Evolutionary conservation across 2,888 invertebrate genomes (phyloP), one percentile per base, ranked within the genome.

Genomic region (Sabatieria punctata): DNA sequence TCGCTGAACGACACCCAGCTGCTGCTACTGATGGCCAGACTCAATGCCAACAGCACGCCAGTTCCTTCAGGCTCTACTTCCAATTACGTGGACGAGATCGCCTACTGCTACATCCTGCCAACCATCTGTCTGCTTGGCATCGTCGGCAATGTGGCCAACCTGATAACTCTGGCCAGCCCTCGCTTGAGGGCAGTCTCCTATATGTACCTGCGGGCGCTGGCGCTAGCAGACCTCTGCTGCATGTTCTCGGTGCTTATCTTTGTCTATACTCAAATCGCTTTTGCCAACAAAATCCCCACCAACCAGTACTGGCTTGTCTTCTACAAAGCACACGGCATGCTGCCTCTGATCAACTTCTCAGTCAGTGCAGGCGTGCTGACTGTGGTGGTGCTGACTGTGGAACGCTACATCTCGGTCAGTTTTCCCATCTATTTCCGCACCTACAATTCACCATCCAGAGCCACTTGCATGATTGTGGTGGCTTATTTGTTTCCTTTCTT

Each of bases 41-140:
- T n/a, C n/a, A n/a, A n/a, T n/a, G n/a, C n/a, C n/a, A n/a, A n/a
- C n/a, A n/a, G n/a, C n/a, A n/a, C n/a, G n/a, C n/a, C n/a, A n/a
- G n/a, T n/a, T n/a, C n/a, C n/a, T n/a, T n/a, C n/a, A n/a, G n/a
- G n/a, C n/a, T n/a, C n/a, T n/a, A n/a, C n/a, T n/a, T n/a, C n/a
- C n/a, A 30, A 15, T 15, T 30, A 22, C 22, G 19, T 41, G 41
- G 22, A 41, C 26, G 27, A 33, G 26, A 52, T 60, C 45, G 60
- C 62, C 45, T 63, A 63, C 50, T 60, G 59, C 51, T 64, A 63
- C 50, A 57, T 65, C 19, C 55, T 64, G 49, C 64, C 64, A 13
- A 52, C 52, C 33, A 57, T 64, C 42, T 62, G 62, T 51, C 54
- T 56, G 6, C 19, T 60, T 22, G 58, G 58, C 22, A 54, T 58